Conservation (phyloP, 2,797 vertebrate genomes). For the Cheracebus regulus region DNA sequence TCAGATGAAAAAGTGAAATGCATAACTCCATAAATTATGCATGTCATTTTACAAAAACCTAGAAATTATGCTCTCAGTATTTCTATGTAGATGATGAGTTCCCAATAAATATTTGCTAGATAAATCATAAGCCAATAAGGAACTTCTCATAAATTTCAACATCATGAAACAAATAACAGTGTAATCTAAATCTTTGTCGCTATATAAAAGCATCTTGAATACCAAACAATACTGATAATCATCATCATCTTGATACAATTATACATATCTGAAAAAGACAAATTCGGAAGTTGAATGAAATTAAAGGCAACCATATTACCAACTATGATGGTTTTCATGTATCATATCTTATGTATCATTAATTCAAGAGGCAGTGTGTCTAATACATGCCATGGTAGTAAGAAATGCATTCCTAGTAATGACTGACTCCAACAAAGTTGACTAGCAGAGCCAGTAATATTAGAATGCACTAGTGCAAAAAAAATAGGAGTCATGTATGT, state of each 20-base stretch:
- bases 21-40: not conserved
- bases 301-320: not conserved
- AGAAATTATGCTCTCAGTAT: not conserved
- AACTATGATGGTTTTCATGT: not conserved
- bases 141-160: not conserved
- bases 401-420: not conserved
- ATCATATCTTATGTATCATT: not conserved
- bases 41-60: not conserved
- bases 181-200: too few relatives aligned
- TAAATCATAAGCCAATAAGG: not conserved
- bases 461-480: not conserved
- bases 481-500: not conserved
- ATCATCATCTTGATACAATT: not conserved
- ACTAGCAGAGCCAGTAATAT: not conserved
- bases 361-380: not conserved
- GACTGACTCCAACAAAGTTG: not conserved
- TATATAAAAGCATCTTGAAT: not conserved
- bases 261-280: not conserved
- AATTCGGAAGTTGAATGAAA: not conserved
- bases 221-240: not conserved
- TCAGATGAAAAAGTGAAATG: not conserved
- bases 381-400: not conserved
- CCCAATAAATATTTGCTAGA: not conserved
- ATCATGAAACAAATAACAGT: not conserved
- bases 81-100: not conserved